Conservation (phyloP, 2,888 invertebrate species). For the Diplazon laetatorius region DNA sequence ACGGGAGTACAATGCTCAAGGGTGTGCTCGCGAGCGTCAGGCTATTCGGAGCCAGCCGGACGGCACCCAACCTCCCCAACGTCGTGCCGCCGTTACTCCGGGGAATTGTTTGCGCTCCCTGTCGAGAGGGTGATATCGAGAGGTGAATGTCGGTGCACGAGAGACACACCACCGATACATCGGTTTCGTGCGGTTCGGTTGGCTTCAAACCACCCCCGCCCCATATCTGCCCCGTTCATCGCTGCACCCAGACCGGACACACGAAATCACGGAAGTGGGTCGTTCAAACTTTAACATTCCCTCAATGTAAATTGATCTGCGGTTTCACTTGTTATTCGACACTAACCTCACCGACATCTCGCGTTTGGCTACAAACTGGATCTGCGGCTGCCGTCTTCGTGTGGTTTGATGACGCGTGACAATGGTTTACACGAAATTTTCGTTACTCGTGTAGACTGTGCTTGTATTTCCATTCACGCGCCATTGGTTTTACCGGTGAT, state of each 20-base stretch:
- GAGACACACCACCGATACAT: constrained; percentile 55
- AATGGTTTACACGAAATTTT: not conserved
- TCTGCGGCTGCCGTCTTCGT: not conserved
- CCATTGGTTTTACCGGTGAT: not conserved
- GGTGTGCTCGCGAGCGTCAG: constrained; percentile 44
- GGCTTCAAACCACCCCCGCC: no score
- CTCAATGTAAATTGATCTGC: constrained; percentile 54
- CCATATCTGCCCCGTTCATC: constrained; percentile 48
- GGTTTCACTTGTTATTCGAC: constrained; percentile 52
- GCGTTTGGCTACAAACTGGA: not conserved
- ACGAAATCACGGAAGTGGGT: constrained; percentile 49
- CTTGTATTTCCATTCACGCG: not conserved
- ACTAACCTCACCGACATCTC: not conserved
- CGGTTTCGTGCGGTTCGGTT: constrained; percentile 62
- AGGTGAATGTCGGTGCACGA: constrained; percentile 53
- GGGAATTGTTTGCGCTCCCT: constrained; percentile 62
- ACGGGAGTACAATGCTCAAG: constrained; percentile 58
- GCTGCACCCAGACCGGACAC: constrained; percentile 15
- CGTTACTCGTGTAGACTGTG: not conserved
- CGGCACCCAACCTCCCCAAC: constrained; percentile 24
- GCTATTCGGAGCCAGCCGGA: not conserved
- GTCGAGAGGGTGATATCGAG: constrained; percentile 68
- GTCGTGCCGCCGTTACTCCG: constrained; percentile 61
- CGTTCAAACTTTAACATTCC: constrained; percentile 56
- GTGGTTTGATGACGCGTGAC: not conserved